Evolutionary conservation across 2,888 invertebrate species (phyloP).

Genomic region (Tryphoninae sp.): DNA sequence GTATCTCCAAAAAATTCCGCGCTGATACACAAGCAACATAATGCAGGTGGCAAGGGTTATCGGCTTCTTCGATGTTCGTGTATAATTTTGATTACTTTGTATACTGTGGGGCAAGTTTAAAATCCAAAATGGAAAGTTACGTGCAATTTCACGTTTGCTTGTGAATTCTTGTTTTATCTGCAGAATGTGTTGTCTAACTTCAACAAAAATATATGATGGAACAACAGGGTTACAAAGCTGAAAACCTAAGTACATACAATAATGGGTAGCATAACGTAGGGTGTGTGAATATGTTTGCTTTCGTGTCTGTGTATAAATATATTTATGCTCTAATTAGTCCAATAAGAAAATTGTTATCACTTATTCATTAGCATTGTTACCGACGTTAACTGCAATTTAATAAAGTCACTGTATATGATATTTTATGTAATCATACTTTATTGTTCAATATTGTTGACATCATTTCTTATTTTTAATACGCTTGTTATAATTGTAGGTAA

Average conservation of each 20-base stretch:
- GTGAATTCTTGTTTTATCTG: too few relatives aligned
- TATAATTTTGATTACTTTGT: constrained; percentile 3
- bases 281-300: too few relatives aligned
- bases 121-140: too few relatives aligned
- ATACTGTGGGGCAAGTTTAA: not conserved
- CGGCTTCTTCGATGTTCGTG: constrained; percentile 3
- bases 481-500: too few relatives aligned
- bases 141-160: too few relatives aligned
- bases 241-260: too few relatives aligned
- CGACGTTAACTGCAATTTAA: constrained; percentile 17
- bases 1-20: constrained; percentile 1
- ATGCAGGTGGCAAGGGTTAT: constrained; percentile 37
- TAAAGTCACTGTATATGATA: not conserved
- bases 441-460: constrained; percentile 1
- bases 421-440: not conserved
- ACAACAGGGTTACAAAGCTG: too few relatives aligned
- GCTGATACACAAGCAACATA: not conserved
- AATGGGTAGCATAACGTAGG: too few relatives aligned
- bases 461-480: not conserved
- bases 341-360: not conserved
- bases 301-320: not conserved
- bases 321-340: constrained; percentile 9
- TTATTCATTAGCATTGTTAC: constrained; percentile 6
- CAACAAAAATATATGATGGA: too few relatives aligned
- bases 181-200: too few relatives aligned